Base-by-base conservation (phyloP, 2,113 vertebrate species). In the Empidonax traillii region DNA sequence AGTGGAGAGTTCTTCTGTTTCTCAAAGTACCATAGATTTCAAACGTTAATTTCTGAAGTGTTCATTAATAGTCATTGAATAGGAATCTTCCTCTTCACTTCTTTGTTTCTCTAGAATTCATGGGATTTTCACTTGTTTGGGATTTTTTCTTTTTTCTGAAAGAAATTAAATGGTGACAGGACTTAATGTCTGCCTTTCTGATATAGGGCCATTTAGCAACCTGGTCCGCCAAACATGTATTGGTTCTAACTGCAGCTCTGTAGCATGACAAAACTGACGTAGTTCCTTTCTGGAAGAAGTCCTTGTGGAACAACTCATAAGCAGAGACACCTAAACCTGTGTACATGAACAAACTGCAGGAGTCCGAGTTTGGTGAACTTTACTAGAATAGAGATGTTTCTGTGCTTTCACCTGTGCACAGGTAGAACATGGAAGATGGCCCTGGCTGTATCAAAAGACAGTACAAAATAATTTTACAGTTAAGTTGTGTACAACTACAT, bases 281-380 rank as follows among this genome's bases (percentile, higher is more conserved):
- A 19, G 24, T 51, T 90, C 8, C 23, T 69, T 44, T 37, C 16
- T 1, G 12, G 43, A 71, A 67, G 13, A 78, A 69, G 33, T 47
- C 27, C 27, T 31, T 28, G 24, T 55, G 14, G 58, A 90, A 6
- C 13, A 15, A 5, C 49, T 71, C 2, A 2, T 19, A 33, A 71
- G 78, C 11, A 14, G 4, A 30, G 47, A 53, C 46, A 16, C 93
- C 33, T 79, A 16, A 0, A 14, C 0, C 1, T 2, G 6, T 39
- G 8, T 52, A 33, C 2, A 8, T 2, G 7, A 14, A 4, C 35
- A 17, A 11, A 6, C 6, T 52, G 56, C 24, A 27, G 24, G 27
- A n/a, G 17, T 46, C 51, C 13, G 2, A 28, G 3, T 44, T 8
- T 59, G 31, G 28, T 44, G 46, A 62, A 21, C 43, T 86, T 63